Percentiles rank a stretch among this genome's conserved stretches.
Evolutionary conservation across 2,797 vertebrate genomes (phyloP).

Genomic region (Rhabdomys pumilio): DNA sequence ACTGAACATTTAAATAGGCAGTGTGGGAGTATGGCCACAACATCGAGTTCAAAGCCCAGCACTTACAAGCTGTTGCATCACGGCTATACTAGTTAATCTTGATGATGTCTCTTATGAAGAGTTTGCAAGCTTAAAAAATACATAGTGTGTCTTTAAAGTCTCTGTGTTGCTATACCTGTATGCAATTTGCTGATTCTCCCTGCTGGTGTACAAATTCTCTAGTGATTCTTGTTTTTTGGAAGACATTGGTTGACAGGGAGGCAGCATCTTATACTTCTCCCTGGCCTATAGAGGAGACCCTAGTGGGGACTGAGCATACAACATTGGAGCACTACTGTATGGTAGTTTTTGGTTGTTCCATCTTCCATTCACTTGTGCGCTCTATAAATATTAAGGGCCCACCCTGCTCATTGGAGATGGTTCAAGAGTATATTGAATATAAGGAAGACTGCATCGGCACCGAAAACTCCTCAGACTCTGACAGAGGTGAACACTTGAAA

Average conservation of each 20-base stretch:
- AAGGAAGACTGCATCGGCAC: neutral
- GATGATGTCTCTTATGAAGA: neutral
- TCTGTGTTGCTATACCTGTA: neutral
- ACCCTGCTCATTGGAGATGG: neutral
- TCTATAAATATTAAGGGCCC: conserved; percentile 32
- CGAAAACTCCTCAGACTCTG: neutral
- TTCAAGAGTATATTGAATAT: neutral
- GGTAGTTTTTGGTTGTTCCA: neutral
- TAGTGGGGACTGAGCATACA: neutral
- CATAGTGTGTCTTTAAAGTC: neutral
- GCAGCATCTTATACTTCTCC: neutral
- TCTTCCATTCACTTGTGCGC: neutral
- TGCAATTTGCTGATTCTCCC: neutral
- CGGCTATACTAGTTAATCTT: neutral
- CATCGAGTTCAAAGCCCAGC: neutral
- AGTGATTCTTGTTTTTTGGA: neutral
- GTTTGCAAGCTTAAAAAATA: neutral
- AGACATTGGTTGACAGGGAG: neutral
- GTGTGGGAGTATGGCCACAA: neutral
- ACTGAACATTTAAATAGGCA: neutral
- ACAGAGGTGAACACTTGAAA: conserved; percentile 37
- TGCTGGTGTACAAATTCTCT: neutral
- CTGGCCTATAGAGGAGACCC: neutral
- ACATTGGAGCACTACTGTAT: neutral
- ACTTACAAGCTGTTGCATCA: neutral